phyloP scores from a whole-genome alignment of 1,140 invertebrate genomes.

The Cyphomyrmex costatus region DNA sequence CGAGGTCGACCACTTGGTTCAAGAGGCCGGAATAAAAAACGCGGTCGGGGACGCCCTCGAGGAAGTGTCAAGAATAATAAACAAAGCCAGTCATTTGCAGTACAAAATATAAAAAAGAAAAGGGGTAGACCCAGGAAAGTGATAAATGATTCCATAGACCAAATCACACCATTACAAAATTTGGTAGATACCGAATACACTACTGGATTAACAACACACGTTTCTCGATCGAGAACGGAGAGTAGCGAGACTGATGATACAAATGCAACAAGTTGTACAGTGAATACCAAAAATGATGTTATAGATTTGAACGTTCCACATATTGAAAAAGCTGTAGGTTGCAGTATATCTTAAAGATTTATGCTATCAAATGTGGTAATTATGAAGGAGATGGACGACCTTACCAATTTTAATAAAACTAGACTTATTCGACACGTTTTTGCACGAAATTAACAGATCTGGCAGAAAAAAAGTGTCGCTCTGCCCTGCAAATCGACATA shows the following conservation, averaged over 20 bases:
- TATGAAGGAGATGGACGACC: no score
- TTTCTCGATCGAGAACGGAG: constrained; percentile 18
- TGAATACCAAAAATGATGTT: neutral
- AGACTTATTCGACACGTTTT: no score
- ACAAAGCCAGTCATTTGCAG: constrained; percentile 19
- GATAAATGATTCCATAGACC: neutral
- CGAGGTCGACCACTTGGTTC: constrained; percentile 12
- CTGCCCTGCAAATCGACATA: no score
- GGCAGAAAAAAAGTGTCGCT: no score
- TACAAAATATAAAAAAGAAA: constrained; percentile 38
- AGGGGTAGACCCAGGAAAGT: constrained; percentile 71
- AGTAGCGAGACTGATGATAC: constrained; percentile 8
- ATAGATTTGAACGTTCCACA: neutral
- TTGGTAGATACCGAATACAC: constrained; percentile 54
- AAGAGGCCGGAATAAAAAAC: constrained; percentile 24
- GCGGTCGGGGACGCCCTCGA: constrained; percentile 50
- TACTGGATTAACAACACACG: constrained; percentile 30
- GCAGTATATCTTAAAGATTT: constrained; percentile 23
- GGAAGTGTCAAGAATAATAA: constrained; percentile 1
- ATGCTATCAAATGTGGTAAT: no score
- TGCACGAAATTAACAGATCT: no score
- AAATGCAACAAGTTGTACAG: neutral
- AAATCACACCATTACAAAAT: neutral
- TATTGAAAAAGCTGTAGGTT: constrained; percentile 44
- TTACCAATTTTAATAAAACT: no score